Evolutionary conservation across 2,113 vertebrate species (phyloP), one percentile per base, ranked within the genome.

Genomic region (Heterotilapia buettikoferi): DNA sequence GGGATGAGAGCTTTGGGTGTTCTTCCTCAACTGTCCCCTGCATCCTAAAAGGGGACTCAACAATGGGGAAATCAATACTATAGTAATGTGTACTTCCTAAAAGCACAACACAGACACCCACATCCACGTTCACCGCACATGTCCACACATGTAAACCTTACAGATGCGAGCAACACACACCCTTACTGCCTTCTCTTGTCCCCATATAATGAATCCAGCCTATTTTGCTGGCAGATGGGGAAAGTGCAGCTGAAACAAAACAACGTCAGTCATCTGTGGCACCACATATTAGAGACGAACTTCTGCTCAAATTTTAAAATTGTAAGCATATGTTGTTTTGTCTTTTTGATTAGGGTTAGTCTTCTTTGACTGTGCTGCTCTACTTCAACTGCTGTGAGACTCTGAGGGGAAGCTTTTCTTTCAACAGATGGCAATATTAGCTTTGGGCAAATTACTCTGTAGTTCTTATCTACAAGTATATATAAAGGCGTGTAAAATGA

Each of bases 1-100:
- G 14, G 71, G 87, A 91, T 88, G 76, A 92, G 87, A 96, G 96
- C 80, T 50, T 91, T 92, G 93, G 57, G 29, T 80, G 96, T 96
- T 96, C 94, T 95, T 94, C 92, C 97, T 96, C 96, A 90, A 95
- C 96, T 96, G 95, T 96, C 94, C 94, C 97, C 93, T 97, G 96
- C 96, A 97, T 97, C 95, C 95, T 97, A 97, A 98, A 94, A 97
- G 94, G 95, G 96, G 96, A 96, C 93, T 97, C 96, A 94, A 68
- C 94, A 94, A 93, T 91, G 95, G 90, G 83, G 92, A 89, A 95
- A 98, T 98, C 97, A 94, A 97, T 98, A 97, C 94, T 95, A 95
- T 93, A 92, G 95, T 94, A 93, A 93, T 95, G 94, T 96, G 88
- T 87, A 59, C 68, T 87, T 88, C 53, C 82, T 80, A 54, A 86